These are phyloP conservation scores for Platysternon megacephalum DNA, from an alignment of 2,113 vertebrate genomes.

Conservation along the genomic window DNA sequence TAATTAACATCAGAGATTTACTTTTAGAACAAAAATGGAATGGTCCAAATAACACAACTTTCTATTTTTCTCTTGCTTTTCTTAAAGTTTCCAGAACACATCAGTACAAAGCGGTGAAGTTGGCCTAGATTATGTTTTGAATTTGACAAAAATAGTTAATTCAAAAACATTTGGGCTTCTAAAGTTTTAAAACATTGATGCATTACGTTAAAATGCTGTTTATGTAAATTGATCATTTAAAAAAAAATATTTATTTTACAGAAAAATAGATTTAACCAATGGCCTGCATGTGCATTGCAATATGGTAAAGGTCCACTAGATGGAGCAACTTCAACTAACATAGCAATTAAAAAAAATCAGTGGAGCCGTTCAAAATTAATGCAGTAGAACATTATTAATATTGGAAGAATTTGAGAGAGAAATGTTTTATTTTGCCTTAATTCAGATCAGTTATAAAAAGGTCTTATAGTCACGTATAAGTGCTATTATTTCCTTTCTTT, in stretches of 20 bases:
- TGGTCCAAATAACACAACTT: neutral
- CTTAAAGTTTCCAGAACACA: rapidly evolving
- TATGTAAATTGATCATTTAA: neutral
- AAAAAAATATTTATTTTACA: neutral
- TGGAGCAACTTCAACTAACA: neutral
- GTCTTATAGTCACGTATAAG: neutral
- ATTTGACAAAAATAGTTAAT: neutral
- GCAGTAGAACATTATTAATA: neutral
- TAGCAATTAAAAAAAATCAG: neutral
- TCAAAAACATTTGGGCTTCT: neutral
- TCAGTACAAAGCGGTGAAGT: neutral
- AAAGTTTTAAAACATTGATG: neutral
- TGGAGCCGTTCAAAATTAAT: neutral
- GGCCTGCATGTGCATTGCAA: neutral
- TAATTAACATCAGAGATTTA: neutral
- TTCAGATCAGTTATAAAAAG: neutral
- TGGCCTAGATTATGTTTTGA: neutral
- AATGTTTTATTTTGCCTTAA: neutral
- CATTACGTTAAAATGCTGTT: neutral
- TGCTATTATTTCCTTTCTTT: neutral
- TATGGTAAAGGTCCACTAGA: neutral
- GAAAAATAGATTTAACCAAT: neutral
- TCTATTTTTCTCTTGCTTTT: neutral
- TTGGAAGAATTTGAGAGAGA: neutral
- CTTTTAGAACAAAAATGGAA: neutral